Evolutionary conservation across 2,113 vertebrate genomes (phyloP).

Genomic region (Corythoichthys intestinalis): DNA sequence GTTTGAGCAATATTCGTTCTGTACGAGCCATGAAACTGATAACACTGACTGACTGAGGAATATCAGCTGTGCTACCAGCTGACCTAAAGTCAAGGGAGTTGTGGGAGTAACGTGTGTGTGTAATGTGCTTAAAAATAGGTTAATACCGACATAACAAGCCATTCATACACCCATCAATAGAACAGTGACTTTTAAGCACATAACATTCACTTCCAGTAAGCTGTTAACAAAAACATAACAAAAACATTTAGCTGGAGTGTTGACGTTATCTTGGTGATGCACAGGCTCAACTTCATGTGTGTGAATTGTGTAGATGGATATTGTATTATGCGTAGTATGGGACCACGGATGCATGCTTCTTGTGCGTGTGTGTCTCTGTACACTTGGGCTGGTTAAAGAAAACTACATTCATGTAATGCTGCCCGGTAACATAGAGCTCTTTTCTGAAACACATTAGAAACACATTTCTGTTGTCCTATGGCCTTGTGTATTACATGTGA

Average conservation of each 20-base stretch:
- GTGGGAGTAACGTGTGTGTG: background rate
- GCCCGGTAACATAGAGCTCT: conserved; percentile 33
- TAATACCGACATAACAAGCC: background rate
- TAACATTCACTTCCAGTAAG: background rate
- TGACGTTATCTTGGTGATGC: conserved; percentile 21
- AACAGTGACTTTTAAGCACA: background rate
- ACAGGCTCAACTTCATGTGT: background rate
- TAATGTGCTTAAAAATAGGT: background rate
- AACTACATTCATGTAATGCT: conserved; percentile 9
- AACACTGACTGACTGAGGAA: background rate
- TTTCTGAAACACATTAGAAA: conserved; percentile 2
- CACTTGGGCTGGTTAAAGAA: background rate
- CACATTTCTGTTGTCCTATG: conserved; percentile 18
- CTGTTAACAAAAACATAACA: background rate
- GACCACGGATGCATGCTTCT: background rate
- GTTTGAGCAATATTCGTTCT: conserved; percentile 14
- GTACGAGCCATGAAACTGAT: conserved; percentile 10
- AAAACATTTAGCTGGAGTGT: background rate
- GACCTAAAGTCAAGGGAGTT: background rate
- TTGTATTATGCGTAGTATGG: conserved; percentile 2
- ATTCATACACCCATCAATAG: background rate
- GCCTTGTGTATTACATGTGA: conserved; percentile 4
- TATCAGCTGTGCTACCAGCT: background rate
- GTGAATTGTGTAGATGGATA: conserved; percentile 4
- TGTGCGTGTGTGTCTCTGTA: background rate